Conservation (phyloP, 2,888 invertebrate species). For the Lepidochrysops patricia region DNA sequence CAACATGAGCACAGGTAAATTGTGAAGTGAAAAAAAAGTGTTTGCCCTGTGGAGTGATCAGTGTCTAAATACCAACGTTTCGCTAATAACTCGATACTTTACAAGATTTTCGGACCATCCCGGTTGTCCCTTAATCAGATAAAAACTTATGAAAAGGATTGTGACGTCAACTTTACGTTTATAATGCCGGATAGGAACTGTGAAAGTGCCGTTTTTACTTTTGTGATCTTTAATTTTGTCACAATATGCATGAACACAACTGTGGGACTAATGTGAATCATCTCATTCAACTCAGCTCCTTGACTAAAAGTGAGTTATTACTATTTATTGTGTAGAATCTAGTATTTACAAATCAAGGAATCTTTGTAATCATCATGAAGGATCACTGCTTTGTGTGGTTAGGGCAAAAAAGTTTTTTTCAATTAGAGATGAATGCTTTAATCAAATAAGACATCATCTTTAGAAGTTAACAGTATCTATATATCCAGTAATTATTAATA, state of each 20-base stretch:
- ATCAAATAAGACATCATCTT: background rate
- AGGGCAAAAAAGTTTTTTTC: background rate
- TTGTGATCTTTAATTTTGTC: slow-evolving; percentile 53
- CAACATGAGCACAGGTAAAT: slow-evolving; percentile 96
- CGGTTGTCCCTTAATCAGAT: slow-evolving; percentile 36
- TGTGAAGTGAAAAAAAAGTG: slow-evolving; percentile 60
- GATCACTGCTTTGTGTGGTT: background rate
- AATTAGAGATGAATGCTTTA: background rate
- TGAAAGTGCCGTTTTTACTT: slow-evolving; percentile 62
- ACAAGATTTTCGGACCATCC: slow-evolving; percentile 18
- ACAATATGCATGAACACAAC: slow-evolving; percentile 56
- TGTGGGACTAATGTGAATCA: slow-evolving; percentile 63
- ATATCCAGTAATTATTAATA: no score
- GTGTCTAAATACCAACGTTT: slow-evolving; percentile 32
- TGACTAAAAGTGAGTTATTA: slow-evolving; percentile 63
- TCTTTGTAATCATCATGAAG: background rate
- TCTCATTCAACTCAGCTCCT: slow-evolving; percentile 62
- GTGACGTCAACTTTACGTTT: slow-evolving; percentile 63
- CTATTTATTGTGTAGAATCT: slow-evolving; percentile 13
- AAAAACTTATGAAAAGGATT: slow-evolving; percentile 55
- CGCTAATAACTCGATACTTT: background rate
- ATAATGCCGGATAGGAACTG: slow-evolving; percentile 68
- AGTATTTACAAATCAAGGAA: background rate
- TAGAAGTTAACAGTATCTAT: background rate
- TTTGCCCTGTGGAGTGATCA: slow-evolving; percentile 50